Conservation (phyloP, 2,888 invertebrate genomes). For the Piscicola geometra region DNA sequence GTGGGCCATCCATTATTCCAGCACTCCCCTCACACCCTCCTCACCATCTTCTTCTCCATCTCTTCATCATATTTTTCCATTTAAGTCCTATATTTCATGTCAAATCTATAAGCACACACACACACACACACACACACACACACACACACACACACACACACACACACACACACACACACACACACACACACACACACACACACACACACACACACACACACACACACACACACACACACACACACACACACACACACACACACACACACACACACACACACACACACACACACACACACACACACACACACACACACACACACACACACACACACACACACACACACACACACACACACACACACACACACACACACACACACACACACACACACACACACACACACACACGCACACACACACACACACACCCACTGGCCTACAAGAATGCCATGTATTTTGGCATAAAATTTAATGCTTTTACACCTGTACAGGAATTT, state of each 20-base stretch:
- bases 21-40: too few species aligned
- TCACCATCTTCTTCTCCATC: not conserved
- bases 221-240: constrained; percentile 4
- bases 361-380: not conserved
- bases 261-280: not conserved
- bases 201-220: constrained; percentile 4
- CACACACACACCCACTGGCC: not conserved
- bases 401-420: not conserved
- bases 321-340: not conserved
- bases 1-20: too few species aligned
- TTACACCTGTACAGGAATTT: too few species aligned
- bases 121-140: not conserved
- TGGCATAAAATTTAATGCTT: too few species aligned
- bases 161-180: not conserved
- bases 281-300: too few species aligned
- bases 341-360: not conserved
- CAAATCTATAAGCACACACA: not conserved
- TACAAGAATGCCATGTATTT: not conserved
- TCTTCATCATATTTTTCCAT: not conserved
- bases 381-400: not conserved
- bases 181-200: not conserved
- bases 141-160: not conserved
- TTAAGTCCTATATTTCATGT: not conserved
- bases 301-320: not conserved
- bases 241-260: constrained; percentile 4